A percentile compares a stretch with the other conserved stretches of the same genome.
Evolutionary conservation across 2,797 vertebrate species (phyloP).

Genomic region (Aldrovandia affinis): DNA sequence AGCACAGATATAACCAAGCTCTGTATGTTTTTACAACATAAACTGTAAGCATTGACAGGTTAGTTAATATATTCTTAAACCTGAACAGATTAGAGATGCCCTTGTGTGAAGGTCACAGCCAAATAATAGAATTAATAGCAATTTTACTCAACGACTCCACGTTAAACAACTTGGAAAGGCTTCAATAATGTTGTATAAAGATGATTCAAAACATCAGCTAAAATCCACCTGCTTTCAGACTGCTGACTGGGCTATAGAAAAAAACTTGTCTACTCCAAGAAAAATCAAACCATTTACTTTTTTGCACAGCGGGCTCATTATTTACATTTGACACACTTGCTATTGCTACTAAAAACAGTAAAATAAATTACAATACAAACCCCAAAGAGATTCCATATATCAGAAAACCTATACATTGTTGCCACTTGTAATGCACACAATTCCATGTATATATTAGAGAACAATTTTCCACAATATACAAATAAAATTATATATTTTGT

Average conservation of each 20-base stretch:
- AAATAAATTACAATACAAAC: not conserved
- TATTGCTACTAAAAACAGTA: not conserved
- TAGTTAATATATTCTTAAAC: not conserved
- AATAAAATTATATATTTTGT: not conserved
- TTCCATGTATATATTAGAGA: not conserved
- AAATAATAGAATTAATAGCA: constrained; percentile 34
- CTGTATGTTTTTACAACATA: not conserved
- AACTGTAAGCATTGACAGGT: not conserved
- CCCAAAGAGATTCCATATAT: not conserved
- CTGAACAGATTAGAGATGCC: constrained; percentile 38
- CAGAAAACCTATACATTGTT: not conserved
- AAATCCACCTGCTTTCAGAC: constrained; percentile 17
- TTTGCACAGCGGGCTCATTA: not conserved
- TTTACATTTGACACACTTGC: not conserved
- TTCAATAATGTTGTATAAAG: constrained; percentile 39
- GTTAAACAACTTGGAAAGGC: constrained; percentile 33
- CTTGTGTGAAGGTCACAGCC: constrained; percentile 58
- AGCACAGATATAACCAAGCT: not conserved
- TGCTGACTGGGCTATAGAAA: not conserved
- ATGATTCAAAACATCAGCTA: constrained; percentile 29
- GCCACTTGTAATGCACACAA: not conserved
- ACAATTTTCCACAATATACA: not conserved
- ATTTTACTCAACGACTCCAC: constrained; percentile 29
- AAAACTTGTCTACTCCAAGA: not conserved
- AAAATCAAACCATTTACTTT: not conserved